Conservation (phyloP, 2,797 vertebrate genomes). For the Phalloptychus januarius region DNA sequence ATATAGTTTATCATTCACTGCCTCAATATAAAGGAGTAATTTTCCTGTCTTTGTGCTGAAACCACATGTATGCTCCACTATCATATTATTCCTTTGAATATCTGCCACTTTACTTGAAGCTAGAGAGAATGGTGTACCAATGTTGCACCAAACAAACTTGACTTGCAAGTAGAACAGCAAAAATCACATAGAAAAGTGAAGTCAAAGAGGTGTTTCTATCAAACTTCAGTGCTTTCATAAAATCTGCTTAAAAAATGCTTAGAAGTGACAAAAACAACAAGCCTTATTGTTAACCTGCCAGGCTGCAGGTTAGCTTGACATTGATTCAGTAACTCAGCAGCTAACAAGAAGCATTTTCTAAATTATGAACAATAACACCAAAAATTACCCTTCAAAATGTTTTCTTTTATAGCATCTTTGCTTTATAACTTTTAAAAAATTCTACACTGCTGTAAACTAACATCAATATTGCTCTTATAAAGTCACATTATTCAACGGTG, state of each 20-base stretch:
- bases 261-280: neutral
- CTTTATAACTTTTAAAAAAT: neutral
- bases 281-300: neutral
- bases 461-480: neutral
- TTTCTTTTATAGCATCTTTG: neutral
- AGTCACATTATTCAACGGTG: neutral
- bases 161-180: neutral
- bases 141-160: neutral
- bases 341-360: neutral
- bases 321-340: neutral
- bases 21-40: conserved; percentile 27
- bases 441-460: neutral
- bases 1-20: conserved; percentile 34
- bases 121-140: conserved; percentile 8
- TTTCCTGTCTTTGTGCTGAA: conserved; percentile 15
- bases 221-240: neutral
- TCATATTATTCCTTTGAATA: conserved; percentile 36
- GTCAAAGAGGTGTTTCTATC: neutral
- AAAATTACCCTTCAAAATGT: neutral
- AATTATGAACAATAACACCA: neutral
- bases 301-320: neutral
- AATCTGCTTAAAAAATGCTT: neutral
- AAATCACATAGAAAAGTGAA: neutral
- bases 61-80: conserved; percentile 12
- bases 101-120: conserved; percentile 35